phyloP scores from a whole-genome alignment of 2,888 invertebrate genomes.

The Phengaris arion region DNA sequence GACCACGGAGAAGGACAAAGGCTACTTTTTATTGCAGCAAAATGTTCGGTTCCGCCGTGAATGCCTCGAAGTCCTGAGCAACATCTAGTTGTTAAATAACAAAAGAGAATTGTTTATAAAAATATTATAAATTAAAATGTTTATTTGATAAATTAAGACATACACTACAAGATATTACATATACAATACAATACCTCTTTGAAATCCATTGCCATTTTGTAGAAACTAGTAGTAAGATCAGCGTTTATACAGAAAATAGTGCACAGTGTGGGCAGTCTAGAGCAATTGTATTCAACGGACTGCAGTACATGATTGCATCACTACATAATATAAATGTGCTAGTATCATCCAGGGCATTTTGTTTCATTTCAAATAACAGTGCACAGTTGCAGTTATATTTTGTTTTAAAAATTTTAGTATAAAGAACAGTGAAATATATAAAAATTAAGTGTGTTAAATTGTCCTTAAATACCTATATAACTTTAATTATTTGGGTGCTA shows the following conservation, averaged over 20 bases:
- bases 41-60: too few species aligned
- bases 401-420: background rate
- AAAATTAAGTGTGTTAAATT: too few species aligned
- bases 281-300: background rate
- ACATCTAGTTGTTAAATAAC: too few species aligned
- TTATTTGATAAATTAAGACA: too few species aligned
- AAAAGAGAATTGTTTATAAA: too few species aligned
- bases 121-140: too few species aligned
- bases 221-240: background rate
- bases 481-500: too few species aligned
- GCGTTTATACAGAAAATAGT: background rate
- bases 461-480: too few species aligned
- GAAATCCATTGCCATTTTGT: background rate
- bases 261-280: background rate
- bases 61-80: too few species aligned
- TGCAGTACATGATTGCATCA: slow-evolving; percentile 1
- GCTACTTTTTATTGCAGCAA: too few species aligned
- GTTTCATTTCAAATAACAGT: background rate
- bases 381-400: background rate
- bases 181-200: background rate
- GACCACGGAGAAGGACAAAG: too few species aligned
- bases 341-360: background rate
- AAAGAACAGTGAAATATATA: too few species aligned
- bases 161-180: background rate
- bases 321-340: background rate